Evolutionary conservation across 1,140 invertebrate genomes (phyloP), one percentile per base, ranked within the genome.

Genomic region (Drosophila nebulosa): DNA sequence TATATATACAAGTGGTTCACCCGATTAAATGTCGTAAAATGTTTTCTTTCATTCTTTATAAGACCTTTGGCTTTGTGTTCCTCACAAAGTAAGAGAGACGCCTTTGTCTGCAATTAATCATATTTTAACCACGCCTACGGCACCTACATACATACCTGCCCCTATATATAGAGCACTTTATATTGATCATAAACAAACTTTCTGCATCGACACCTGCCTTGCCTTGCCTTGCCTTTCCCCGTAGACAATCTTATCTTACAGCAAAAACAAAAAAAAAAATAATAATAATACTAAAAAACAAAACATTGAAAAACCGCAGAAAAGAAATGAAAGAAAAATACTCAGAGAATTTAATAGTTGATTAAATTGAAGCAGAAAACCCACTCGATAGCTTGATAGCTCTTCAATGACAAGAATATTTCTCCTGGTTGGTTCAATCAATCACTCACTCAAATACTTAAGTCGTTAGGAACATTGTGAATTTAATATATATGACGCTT

Each of bases 301-400:
- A 42, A 42, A 42, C 39, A 42, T 42, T 42, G 6, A 6, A 7
- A 7, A 14, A 16, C 16, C 16, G 7, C 16, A 18, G 14, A 42
- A 42, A 42, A 18, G 16, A 42, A 42, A 46, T 46, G 39, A 46
- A 18, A 46, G 16, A 18, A 46, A 21, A 46, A 46, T 10, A 46
- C 9, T 21, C 21, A 46, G 18, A 46, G 16, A 21, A 46, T 16
- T 46, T 52, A 57, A 65, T 65, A 60, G 52, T 22, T 71, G 60
- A 63, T 75, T 84, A 85, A 75, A 85, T 85, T 62, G n/a, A 68
- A 64, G 75, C 74, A 30, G 24, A 53, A 52, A 12, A 55, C 0
- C 50, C 50, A 52, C 21, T 30, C 14, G 26, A 30, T 55, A 26
- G 9, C 53, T 73, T n/a, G n/a, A n/a, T n/a, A n/a, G n/a, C n/a